Percentiles rank a stretch among this genome's conserved stretches.
Evolutionary conservation across 2,797 vertebrate genomes (phyloP).

Genomic region (Margarornis squamiger): DNA sequence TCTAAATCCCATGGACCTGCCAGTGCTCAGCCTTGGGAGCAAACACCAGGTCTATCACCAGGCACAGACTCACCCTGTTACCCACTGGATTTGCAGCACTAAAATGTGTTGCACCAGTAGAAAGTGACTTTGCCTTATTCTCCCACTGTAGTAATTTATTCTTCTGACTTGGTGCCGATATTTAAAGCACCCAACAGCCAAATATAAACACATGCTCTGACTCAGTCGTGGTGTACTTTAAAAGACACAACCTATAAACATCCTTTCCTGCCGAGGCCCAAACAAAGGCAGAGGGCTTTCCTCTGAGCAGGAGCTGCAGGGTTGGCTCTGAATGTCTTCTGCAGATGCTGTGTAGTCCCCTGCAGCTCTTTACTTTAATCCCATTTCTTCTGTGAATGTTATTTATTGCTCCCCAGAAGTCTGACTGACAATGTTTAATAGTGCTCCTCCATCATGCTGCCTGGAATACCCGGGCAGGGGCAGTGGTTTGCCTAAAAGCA

Average conservation of each 20-base stretch:
- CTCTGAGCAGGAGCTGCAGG: neutral
- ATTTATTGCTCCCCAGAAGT: neutral
- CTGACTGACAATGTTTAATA: neutral
- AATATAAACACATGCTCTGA: constrained; percentile 1
- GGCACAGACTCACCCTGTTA: neutral
- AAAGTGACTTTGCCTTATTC: neutral
- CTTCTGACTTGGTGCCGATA: neutral
- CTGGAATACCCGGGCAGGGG: neutral
- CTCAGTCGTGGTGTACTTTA: neutral
- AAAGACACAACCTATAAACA: constrained; percentile 52
- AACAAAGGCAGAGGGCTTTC: constrained; percentile 32
- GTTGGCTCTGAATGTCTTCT: neutral
- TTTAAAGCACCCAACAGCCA: neutral
- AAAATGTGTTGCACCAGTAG: accelerated
- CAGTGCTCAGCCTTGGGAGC: neutral
- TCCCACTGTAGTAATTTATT: neutral
- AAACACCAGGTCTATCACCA: neutral
- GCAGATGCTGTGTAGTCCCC: neutral
- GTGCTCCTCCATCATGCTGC: neutral
- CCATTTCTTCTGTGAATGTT: neutral
- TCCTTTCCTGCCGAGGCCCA: constrained; percentile 36
- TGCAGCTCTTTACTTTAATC: neutral
- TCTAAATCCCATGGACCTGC: neutral
- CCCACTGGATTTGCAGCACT: neutral
- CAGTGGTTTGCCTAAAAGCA: neutral